Evolutionary conservation across 1,140 invertebrate genomes (phyloP).

Genomic region (Ephestia elutella): DNA sequence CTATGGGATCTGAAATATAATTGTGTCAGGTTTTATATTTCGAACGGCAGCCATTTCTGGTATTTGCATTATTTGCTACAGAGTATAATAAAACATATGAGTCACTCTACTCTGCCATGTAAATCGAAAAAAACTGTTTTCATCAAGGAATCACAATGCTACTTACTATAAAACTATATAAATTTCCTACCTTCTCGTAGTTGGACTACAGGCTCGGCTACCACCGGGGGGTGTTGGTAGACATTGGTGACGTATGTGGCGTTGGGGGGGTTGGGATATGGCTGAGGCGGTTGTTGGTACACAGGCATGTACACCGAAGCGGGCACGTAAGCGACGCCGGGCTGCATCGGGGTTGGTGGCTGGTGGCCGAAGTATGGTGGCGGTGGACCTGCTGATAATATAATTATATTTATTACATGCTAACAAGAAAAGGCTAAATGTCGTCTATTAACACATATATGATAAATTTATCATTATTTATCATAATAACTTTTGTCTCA

Average conservation of each 20-base stretch:
- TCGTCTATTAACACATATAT: too few relatives aligned
- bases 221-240: constrained; percentile 20
- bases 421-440: too few relatives aligned
- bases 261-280: constrained; percentile 17
- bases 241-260: constrained; percentile 36
- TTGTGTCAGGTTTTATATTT: constrained; percentile 9
- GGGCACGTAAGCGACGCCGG: constrained; percentile 41
- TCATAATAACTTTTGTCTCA: too few relatives aligned
- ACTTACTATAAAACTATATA: background rate
- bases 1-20: constrained; percentile 6
- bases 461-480: too few relatives aligned
- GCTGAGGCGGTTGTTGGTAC: constrained; percentile 32
- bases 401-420: background rate
- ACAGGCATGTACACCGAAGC: constrained; percentile 50
- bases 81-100: too few relatives aligned
- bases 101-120: too few relatives aligned
- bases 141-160: too few relatives aligned
- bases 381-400: constrained; percentile 20
- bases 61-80: too few relatives aligned
- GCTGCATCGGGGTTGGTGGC: constrained; percentile 21
- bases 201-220: constrained; percentile 26
- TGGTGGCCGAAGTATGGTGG: constrained; percentile 46
- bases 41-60: too few relatives aligned
- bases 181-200: constrained; percentile 36
- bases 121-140: too few relatives aligned